These are phyloP conservation scores for Diaphora mendica DNA, from an alignment of 2,888 invertebrate species.

Conservation along the genomic window DNA sequence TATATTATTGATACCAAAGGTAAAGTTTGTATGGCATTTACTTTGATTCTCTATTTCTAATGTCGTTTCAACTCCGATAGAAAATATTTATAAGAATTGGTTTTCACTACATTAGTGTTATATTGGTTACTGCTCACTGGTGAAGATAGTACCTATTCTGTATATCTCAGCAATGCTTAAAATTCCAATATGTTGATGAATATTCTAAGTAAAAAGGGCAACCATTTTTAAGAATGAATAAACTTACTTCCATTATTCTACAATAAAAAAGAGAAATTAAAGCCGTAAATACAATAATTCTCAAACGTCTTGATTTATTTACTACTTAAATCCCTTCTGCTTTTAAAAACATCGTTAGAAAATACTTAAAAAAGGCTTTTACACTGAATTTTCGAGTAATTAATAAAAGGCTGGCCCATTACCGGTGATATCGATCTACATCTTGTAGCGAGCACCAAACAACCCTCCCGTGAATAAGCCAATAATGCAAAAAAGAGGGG, in stretches of 20 bases:
- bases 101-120: neutral
- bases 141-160: neutral
- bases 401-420: slow-evolving; percentile 81
- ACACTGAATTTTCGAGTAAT: slow-evolving; percentile 64
- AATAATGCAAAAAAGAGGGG: slow-evolving; percentile 84
- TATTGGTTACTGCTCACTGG: neutral
- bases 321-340: neutral
- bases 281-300: neutral
- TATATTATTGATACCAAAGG: neutral
- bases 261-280: neutral
- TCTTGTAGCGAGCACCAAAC: slow-evolving; percentile 74
- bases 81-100: neutral
- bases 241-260: neutral
- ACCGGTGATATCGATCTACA: slow-evolving; percentile 75
- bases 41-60: neutral
- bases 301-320: neutral
- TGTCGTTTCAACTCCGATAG: neutral
- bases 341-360: neutral
- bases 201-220: neutral
- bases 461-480: slow-evolving; percentile 81
- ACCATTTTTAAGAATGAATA: neutral
- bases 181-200: neutral
- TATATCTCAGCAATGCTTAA: neutral
- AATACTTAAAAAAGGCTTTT: slow-evolving; percentile 42
- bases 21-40: neutral